Conservation (phyloP, 2,888 invertebrate genomes). For the Conistra vaccinii region DNA sequence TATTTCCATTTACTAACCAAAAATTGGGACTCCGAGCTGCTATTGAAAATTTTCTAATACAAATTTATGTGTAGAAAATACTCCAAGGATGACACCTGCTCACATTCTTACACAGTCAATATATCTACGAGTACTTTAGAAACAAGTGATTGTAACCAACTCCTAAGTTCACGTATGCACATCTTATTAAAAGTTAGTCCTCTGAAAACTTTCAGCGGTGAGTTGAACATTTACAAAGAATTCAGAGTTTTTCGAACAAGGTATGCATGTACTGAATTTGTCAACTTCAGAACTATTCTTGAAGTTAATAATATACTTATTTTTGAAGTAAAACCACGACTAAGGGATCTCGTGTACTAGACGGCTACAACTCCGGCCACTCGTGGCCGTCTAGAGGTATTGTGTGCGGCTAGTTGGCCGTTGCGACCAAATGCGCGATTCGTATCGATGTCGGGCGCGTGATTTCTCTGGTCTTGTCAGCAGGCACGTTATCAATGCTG, state of each 20-base stretch:
- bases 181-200: slow-evolving; percentile 22
- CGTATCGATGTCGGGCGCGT: too few species aligned
- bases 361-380: too few species aligned
- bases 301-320: not conserved
- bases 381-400: too few species aligned
- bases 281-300: not conserved
- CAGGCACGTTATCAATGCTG: not conserved
- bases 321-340: not conserved
- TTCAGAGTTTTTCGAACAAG: not conserved
- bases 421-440: too few species aligned
- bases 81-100: not conserved
- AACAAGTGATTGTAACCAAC: not conserved
- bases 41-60: not conserved
- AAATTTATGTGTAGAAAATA: not conserved
- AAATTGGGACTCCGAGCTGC: not conserved
- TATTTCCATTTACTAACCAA: not conserved
- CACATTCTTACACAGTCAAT: not conserved
- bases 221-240: not conserved
- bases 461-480: too few species aligned
- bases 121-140: not conserved
- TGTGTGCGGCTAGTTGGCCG: too few species aligned
- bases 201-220: slow-evolving; percentile 4
- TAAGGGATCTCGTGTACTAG: too few species aligned
- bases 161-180: not conserved
- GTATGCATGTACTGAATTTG: not conserved